Conservation (phyloP, 1,140 invertebrate genomes). For the Caerostris darwini region DNA sequence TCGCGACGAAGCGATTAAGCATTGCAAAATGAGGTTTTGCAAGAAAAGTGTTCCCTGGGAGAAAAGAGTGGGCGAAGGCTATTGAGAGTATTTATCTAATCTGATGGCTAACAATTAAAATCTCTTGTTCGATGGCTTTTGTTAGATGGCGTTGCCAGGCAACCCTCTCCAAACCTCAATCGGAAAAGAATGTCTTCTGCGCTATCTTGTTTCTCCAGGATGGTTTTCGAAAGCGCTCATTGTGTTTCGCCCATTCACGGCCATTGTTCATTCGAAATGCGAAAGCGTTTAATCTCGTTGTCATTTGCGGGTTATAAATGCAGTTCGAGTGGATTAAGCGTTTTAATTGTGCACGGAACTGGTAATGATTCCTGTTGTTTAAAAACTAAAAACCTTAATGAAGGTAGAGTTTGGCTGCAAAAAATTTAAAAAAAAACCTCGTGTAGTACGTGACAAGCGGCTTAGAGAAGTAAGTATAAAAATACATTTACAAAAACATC, state of each 20-base stretch:
- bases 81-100: conserved; percentile 23
- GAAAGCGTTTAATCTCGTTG: background rate
- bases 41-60: background rate
- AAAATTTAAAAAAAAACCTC: too few relatives aligned
- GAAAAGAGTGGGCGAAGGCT: background rate
- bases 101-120: conserved; percentile 23
- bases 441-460: too few relatives aligned
- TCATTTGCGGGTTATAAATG: background rate
- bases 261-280: background rate
- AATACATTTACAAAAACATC: too few relatives aligned
- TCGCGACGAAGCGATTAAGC: background rate
- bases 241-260: background rate
- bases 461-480: too few relatives aligned
- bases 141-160: conserved; percentile 22
- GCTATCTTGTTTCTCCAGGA: conserved; percentile 21
- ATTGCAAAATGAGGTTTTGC: background rate
- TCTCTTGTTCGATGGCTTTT: conserved; percentile 24
- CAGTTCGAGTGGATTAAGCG: background rate
- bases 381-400: too few relatives aligned
- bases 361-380: too few relatives aligned
- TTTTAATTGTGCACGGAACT: too few relatives aligned
- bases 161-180: background rate
- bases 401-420: too few relatives aligned
- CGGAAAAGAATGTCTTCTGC: background rate
- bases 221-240: background rate